Evolutionary conservation across 2,888 invertebrate genomes (phyloP).

Genomic region (Xestia c-nigrum): DNA sequence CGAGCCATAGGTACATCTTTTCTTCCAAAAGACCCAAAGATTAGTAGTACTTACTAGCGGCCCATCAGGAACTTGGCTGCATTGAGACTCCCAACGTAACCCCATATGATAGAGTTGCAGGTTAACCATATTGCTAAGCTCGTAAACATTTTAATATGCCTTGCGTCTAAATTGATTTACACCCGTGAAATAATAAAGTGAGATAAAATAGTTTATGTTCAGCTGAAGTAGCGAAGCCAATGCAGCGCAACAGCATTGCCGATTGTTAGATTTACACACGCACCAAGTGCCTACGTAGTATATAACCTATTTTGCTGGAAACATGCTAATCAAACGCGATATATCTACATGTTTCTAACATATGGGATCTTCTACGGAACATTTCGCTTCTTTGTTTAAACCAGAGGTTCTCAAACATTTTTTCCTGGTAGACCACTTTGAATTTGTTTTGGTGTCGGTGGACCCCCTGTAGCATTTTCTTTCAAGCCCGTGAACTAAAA

Average conservation of each 20-base stretch:
- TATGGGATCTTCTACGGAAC: conserved; percentile 19
- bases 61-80: not conserved
- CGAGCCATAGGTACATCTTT: not conserved
- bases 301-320: conserved; percentile 46
- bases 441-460: no score
- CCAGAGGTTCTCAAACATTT: no score
- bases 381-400: conserved; percentile 60
- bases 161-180: conserved; percentile 51
- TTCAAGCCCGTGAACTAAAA: no score
- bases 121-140: not conserved
- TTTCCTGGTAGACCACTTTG: no score
- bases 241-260: conserved; percentile 44
- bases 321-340: conserved; percentile 12
- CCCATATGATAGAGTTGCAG: not conserved
- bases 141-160: conserved; percentile 56
- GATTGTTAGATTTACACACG: conserved; percentile 56
- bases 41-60: not conserved
- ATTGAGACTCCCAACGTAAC: not conserved
- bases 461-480: no score
- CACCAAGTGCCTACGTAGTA: conserved; percentile 12
- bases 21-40: not conserved
- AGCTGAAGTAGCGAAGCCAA: conserved; percentile 57
- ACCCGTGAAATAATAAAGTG: conserved; percentile 61
- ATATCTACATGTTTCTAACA: not conserved
- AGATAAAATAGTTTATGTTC: conserved; percentile 62